A percentile compares a stretch with the other conserved stretches of the same genome.
These are phyloP conservation scores for Chrysoperla carnea DNA, from an alignment of 1,140 invertebrate genomes.

Conservation along the genomic window DNA sequence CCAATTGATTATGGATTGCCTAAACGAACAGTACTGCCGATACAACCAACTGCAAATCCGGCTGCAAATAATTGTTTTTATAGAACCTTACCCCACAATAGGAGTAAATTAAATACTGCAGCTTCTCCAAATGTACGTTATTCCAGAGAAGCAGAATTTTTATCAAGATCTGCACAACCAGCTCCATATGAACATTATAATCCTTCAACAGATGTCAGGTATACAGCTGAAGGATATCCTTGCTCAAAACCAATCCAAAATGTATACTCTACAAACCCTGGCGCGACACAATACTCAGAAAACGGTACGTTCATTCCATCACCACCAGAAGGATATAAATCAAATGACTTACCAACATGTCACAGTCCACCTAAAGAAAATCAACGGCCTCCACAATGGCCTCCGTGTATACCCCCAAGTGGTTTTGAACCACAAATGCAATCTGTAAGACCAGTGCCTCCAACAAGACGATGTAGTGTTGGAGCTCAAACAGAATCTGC, in stretches of 20 bases:
- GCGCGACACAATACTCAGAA: constrained; percentile 25
- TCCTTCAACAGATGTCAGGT: constrained; percentile 40
- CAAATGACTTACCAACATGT: constrained; percentile 15
- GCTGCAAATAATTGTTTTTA: constrained; percentile 33
- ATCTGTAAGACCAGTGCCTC: neutral
- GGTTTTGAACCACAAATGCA: constrained; percentile 7
- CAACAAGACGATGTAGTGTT: constrained; percentile 6
- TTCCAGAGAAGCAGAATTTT: constrained; percentile 46
- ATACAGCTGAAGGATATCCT: constrained; percentile 63
- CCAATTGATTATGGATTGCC: constrained; percentile 63
- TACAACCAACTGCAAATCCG: constrained; percentile 29
- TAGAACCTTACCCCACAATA: constrained; percentile 48
- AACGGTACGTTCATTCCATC: constrained; percentile 44
- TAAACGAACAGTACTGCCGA: constrained; percentile 34
- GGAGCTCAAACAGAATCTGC: neutral
- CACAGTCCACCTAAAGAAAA: constrained; percentile 14
- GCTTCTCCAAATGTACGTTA: constrained; percentile 39
- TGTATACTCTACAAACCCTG: constrained; percentile 23
- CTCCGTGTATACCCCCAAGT: constrained; percentile 4
- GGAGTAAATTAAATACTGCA: constrained; percentile 35
- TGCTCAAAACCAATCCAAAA: constrained; percentile 21
- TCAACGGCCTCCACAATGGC: constrained; percentile 9
- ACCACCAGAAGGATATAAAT: constrained; percentile 45
- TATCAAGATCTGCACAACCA: constrained; percentile 26
- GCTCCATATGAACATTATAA: constrained; percentile 31